Conservation (phyloP, 2,888 invertebrate genomes). For the Panzeria rudis region DNA sequence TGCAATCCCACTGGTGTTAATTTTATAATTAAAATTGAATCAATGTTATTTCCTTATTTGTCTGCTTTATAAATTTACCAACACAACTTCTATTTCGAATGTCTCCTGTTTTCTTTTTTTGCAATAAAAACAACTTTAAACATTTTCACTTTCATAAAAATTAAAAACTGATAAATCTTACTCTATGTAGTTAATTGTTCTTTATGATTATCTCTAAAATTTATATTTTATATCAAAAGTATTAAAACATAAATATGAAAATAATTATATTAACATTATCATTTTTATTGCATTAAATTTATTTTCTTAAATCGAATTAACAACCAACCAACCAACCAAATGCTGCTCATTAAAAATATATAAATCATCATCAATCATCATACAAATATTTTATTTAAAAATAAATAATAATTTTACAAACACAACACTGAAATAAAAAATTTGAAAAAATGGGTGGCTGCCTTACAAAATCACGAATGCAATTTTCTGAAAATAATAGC, state of each 20-base stretch:
- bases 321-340: conserved; percentile 37
- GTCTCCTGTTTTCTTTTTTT: conserved; percentile 16
- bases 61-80: neutral
- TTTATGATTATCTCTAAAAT: conserved; percentile 11
- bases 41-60: conserved; percentile 18
- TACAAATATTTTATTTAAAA: conserved; percentile 33
- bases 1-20: conserved; percentile 29
- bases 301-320: conserved; percentile 38
- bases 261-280: conserved; percentile 54
- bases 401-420: conserved; percentile 46
- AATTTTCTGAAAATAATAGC: conserved; percentile 85
- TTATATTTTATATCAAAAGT: conserved; percentile 2
- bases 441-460: conserved; percentile 33
- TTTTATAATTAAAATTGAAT: conserved; percentile 29
- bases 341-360: conserved; percentile 69
- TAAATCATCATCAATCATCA: conserved; percentile 62
- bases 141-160: conserved; percentile 3
- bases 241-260: conserved; percentile 9
- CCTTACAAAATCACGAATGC: neutral
- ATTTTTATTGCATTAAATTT: conserved; percentile 64
- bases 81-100: conserved; percentile 21
- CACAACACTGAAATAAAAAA: conserved; percentile 61
- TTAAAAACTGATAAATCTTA: conserved; percentile 5
- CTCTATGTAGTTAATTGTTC: conserved; percentile 51
- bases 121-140: conserved; percentile 24